Conservation (phyloP, 2,797 vertebrate species). For the Manis javanica region DNA sequence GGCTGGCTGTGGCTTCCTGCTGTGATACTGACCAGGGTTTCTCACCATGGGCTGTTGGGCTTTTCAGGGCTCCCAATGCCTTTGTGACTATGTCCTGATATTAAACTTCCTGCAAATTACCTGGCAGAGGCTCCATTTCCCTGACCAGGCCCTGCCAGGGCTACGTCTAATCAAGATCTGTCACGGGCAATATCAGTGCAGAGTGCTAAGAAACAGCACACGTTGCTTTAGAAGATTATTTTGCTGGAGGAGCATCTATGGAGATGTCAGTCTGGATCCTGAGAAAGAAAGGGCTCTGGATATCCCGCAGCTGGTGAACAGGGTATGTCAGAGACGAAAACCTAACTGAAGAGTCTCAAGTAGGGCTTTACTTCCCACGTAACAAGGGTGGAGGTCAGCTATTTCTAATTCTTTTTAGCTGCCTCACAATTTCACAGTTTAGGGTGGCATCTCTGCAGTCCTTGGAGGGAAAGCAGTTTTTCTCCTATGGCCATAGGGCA, state of each 20-base stretch:
- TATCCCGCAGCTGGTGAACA: background rate
- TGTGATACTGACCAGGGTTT: background rate
- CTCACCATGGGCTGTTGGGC: background rate
- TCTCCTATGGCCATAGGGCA: background rate
- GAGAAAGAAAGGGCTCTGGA: background rate
- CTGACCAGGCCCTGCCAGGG: background rate
- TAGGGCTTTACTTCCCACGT: background rate
- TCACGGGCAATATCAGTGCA: background rate
- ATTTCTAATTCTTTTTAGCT: background rate
- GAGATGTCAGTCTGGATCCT: background rate
- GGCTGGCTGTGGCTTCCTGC: background rate
- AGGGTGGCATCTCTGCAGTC: background rate
- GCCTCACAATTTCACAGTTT: background rate
- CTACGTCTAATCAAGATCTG: background rate
- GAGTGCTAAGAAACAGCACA: constrained; percentile 11
- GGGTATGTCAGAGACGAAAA: background rate
- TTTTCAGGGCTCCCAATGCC: background rate
- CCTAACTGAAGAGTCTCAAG: background rate
- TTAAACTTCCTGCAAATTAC: background rate
- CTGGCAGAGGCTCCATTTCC: background rate
- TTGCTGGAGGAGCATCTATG: background rate
- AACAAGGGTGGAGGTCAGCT: background rate
- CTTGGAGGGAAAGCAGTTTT: background rate
- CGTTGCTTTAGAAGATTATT: constrained; percentile 27
- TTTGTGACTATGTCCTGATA: background rate